These are phyloP conservation scores for Melanargia galathea DNA, from an alignment of 2,888 invertebrate genomes.

Conservation along the genomic window DNA sequence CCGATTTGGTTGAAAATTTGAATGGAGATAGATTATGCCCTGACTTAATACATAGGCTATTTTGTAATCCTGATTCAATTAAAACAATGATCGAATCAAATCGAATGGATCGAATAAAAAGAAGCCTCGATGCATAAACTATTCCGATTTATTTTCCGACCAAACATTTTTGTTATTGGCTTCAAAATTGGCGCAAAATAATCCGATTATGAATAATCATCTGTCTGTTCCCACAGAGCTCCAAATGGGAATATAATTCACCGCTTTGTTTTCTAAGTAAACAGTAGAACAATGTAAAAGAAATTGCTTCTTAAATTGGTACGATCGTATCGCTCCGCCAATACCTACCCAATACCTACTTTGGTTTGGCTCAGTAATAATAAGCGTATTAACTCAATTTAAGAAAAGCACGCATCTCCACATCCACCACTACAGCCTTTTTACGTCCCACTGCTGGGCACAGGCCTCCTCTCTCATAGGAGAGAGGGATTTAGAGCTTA, in stretches of 20 bases:
- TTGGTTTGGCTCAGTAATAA: neutral
- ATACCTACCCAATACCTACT: no score
- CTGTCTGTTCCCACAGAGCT: slow-evolving; percentile 36
- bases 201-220: slow-evolving; percentile 36
- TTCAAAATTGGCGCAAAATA: slow-evolving; percentile 26
- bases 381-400: neutral
- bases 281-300: slow-evolving; percentile 27
- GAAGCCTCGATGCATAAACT: neutral
- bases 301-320: slow-evolving; percentile 12
- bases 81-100: no score
- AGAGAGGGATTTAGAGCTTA: no score
- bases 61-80: neutral
- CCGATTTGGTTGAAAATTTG: no score
- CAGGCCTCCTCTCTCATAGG: no score
- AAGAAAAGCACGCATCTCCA: no score
- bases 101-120: no score
- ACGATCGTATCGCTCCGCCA: neutral
- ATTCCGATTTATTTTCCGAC: neutral
- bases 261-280: slow-evolving; percentile 30
- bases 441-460: no score
- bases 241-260: slow-evolving; percentile 10
- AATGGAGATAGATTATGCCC: no score
- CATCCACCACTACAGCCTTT: no score
- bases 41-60: no score
- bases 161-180: slow-evolving; percentile 27